phyloP scores from a whole-genome alignment of 2,888 invertebrate genomes.

The Bellardia bayeri region DNA sequence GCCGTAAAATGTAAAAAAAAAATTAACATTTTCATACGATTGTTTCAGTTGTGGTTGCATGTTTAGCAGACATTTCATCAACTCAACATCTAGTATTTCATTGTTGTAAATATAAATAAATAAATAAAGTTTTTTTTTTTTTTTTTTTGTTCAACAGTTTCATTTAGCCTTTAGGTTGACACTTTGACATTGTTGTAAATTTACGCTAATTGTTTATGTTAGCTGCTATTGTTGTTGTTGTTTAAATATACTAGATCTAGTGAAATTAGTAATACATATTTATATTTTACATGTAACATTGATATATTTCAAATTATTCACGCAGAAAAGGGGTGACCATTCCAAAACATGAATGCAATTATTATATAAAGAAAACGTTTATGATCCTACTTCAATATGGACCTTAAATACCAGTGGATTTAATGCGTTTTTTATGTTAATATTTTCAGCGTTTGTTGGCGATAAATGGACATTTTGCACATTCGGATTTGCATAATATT shows the following conservation, averaged over 20 bases:
- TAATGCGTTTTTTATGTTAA: not conserved
- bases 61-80: slow-evolving; percentile 59
- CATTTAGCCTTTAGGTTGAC: slow-evolving; percentile 63
- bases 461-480: slow-evolving; percentile 10
- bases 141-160: slow-evolving; percentile 46
- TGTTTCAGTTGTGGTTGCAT: slow-evolving; percentile 51
- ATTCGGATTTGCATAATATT: not conserved
- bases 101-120: slow-evolving; percentile 22
- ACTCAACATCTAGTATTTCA: slow-evolving; percentile 62
- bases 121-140: not conserved
- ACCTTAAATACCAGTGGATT: not conserved
- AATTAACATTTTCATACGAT: not conserved
- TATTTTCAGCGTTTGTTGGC: not conserved
- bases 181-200: slow-evolving; percentile 51
- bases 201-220: slow-evolving; percentile 25
- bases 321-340: slow-evolving; percentile 27
- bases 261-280: slow-evolving; percentile 53
- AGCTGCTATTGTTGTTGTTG: not conserved
- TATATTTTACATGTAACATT: slow-evolving; percentile 34
- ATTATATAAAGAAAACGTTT: not conserved
- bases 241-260: not conserved
- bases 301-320: not conserved
- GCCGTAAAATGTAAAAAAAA: slow-evolving; percentile 11
- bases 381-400: not conserved
- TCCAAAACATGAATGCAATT: not conserved